phyloP scores from a whole-genome alignment of 2,797 vertebrate genomes.

The Furcifer pardalis region DNA sequence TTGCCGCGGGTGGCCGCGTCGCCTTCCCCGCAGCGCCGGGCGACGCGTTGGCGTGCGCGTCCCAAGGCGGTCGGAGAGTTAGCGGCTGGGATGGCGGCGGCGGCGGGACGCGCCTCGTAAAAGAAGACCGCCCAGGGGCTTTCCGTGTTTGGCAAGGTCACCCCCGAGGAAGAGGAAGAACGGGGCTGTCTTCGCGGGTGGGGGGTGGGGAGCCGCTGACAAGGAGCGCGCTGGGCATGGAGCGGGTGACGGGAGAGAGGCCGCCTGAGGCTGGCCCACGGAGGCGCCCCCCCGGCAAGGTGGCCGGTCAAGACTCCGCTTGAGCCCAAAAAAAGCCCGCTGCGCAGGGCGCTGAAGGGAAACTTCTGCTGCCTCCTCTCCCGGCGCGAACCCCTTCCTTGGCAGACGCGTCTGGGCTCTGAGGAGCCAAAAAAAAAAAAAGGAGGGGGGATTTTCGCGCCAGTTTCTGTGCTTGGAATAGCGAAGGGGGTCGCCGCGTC shows the following conservation, averaged over 20 bases:
- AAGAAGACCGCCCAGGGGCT: not conserved
- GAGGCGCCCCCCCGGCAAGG: not conserved
- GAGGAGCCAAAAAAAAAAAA: too few relatives aligned
- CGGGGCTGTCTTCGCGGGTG: not conserved
- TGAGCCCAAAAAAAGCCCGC: not conserved
- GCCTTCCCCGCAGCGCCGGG: not conserved
- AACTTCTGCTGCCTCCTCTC: constrained; percentile 1
- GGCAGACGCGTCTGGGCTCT: not conserved
- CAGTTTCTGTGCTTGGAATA: not conserved
- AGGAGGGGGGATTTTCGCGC: not conserved
- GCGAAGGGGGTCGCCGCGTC: too few relatives aligned
- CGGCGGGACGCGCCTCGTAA: not conserved
- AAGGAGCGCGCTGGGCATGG: not conserved
- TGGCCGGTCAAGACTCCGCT: too few relatives aligned
- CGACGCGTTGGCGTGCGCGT: not conserved
- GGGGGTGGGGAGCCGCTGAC: not conserved
- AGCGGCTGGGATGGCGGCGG: not conserved
- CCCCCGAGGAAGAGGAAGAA: not conserved
- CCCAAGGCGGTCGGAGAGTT: not conserved
- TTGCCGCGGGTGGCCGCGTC: not conserved
- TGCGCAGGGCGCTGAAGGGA: not conserved
- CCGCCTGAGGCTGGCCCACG: not conserved
- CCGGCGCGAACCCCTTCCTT: not conserved
- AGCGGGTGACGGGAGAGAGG: too few relatives aligned
- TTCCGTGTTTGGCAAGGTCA: constrained; percentile 7